These are phyloP conservation scores for Vulpes ferrilata DNA, from an alignment of 2,113 vertebrate species.

Conservation along the genomic window DNA sequence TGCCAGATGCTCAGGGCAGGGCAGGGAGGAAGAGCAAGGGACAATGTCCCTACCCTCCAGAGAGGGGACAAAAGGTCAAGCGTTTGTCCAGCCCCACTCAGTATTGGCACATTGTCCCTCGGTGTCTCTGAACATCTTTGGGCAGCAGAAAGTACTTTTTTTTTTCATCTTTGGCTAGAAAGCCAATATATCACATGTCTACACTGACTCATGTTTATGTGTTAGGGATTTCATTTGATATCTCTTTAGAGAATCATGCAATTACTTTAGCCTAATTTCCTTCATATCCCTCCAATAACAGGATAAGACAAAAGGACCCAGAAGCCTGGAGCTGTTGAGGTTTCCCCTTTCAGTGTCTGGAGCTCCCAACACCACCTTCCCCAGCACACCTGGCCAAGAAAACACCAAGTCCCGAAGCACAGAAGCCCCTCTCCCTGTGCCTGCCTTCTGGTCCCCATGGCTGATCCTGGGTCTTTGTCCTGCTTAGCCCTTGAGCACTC, in stretches of 20 bases:
- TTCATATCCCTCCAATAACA: neutral
- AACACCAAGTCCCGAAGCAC: neutral
- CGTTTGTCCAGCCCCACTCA: rapidly evolving
- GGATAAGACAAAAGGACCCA: neutral
- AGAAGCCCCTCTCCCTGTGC: neutral
- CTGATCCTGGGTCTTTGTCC: neutral
- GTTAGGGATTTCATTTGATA: neutral
- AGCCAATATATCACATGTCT: neutral
- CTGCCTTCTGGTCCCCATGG: neutral
- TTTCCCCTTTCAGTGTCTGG: neutral
- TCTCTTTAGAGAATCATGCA: neutral
- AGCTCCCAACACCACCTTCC: neutral
- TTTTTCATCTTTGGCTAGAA: neutral
- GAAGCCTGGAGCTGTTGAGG: neutral
- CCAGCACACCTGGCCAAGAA: neutral
- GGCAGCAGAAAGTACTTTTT: neutral
- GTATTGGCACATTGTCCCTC: no score
- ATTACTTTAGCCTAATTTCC: neutral
- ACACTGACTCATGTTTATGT: neutral
- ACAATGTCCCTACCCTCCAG: rapidly evolving
- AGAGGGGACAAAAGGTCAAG: neutral
- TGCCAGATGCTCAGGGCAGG: neutral
- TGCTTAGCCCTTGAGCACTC: neutral
- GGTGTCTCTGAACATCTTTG: rapidly evolving
- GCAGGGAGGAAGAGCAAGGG: neutral